Evolutionary conservation across 2,113 vertebrate genomes (phyloP).

Genomic region (Caretta caretta): DNA sequence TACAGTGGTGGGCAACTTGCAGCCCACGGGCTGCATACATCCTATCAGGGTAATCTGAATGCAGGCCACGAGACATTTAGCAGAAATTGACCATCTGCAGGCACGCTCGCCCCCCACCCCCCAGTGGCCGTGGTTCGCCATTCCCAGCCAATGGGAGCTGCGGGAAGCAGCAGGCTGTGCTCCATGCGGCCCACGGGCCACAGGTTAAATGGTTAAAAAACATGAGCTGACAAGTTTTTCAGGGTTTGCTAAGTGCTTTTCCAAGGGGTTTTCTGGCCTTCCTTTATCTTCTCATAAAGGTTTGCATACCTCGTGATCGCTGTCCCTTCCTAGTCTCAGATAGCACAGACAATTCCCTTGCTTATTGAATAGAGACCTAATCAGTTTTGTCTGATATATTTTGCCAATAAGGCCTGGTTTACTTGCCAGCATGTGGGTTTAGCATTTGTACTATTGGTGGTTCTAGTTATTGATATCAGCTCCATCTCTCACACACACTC

Average conservation of each 20-base stretch:
- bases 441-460: not conserved
- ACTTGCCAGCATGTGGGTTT: not conserved
- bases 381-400: not conserved
- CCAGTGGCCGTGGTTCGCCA: too few species aligned
- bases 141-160: too few species aligned
- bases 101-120: too few species aligned
- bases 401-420: not conserved
- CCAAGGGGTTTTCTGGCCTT: not conserved
- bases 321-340: not conserved
- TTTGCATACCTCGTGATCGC: not conserved
- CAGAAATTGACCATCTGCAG: too few species aligned
- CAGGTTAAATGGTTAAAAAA: not conserved
- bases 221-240: not conserved
- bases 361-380: not conserved
- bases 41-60: too few species aligned
- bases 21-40: too few species aligned
- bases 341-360: not conserved
- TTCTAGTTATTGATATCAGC: not conserved
- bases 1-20: too few species aligned
- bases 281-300: not conserved
- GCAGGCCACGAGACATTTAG: too few species aligned
- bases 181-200: too few species aligned
- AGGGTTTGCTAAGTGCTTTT: not conserved
- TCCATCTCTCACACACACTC: not conserved
- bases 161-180: too few species aligned